Base-by-base conservation (phyloP, 2,113 vertebrate genomes). In the Centropus unirufus region DNA sequence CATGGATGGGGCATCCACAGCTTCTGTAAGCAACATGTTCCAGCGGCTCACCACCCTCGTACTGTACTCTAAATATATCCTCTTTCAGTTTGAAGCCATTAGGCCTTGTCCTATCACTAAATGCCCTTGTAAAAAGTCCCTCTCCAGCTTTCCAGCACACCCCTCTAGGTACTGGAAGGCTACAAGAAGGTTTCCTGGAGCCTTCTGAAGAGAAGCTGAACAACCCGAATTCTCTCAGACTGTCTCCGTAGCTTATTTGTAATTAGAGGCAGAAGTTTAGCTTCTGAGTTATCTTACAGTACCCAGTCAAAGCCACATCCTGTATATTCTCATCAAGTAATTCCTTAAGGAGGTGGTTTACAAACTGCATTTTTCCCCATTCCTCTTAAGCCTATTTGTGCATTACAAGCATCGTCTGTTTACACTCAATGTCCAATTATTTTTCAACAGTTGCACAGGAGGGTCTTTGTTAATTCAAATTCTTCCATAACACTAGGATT, bases 401-500 rank as follows among this genome's bases (percentile, higher is more conserved):
- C 76, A 75, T 75, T 90, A 68, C 64, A 90, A 81, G 47, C 68
- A 92, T 92, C 79, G 64, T 81, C 90, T 86, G 88, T 95, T 96
- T 64, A 89, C 66, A 86, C 76, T 92, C 72, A 67, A 63, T 23
- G 30, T 93, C 75, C 87, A 93, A 30, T 77, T 95, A 93, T 68
- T 95, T 97, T 95, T 81, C 92, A 93, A 57, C 42, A 93, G 51
- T 59, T 81, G 76, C 82, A 95, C 85, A 96, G 83, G 69, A 95
- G 57, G 88, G 93, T 72, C 93, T 93, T 96, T 96, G 92, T 97
- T 93, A 78, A 95, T 30, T 36, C 75, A 86, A 94, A 96, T 93
- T 91, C 82, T 88, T 92, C 95, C 22, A 1, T 57, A 89, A 77
- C 61, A 74, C 76, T 59, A 30, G 83, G 82, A 95, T 90, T 97